phyloP scores from a whole-genome alignment of 2,888 invertebrate genomes.

The Escarpia spicata region DNA sequence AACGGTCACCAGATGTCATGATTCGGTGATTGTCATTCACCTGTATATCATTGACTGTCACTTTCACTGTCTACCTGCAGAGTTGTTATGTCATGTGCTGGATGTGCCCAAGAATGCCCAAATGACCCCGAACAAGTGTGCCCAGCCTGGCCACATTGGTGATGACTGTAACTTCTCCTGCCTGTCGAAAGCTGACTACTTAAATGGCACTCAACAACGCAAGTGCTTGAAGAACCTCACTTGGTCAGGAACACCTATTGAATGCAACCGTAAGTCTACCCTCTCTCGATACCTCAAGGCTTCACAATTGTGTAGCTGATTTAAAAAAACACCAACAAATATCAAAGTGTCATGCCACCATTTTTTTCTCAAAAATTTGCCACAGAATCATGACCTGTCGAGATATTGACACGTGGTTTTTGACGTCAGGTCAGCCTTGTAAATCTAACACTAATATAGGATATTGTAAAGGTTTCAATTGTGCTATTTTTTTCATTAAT shows the following conservation, averaged over 20 bases:
- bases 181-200: not conserved
- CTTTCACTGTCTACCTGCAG: not conserved
- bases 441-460: not conserved
- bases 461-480: no score
- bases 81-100: not conserved
- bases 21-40: not conserved
- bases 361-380: no score
- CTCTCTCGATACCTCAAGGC: not conserved
- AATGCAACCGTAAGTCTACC: not conserved
- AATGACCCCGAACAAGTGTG: not conserved
- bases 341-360: no score
- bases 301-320: no score
- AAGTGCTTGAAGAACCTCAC: not conserved
- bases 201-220: not conserved
- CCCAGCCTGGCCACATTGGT: not conserved
- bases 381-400: no score
- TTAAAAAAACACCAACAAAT: no score
- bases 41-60: not conserved
- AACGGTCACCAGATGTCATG: no score
- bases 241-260: not conserved
- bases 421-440: no score
- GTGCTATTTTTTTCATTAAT: no score
- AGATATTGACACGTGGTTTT: no score
- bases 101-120: not conserved
- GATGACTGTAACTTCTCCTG: not conserved